Evolutionary conservation across 2,888 invertebrate species (phyloP), one percentile per base, ranked within the genome.

Genomic region (Platypus cylindrus): DNA sequence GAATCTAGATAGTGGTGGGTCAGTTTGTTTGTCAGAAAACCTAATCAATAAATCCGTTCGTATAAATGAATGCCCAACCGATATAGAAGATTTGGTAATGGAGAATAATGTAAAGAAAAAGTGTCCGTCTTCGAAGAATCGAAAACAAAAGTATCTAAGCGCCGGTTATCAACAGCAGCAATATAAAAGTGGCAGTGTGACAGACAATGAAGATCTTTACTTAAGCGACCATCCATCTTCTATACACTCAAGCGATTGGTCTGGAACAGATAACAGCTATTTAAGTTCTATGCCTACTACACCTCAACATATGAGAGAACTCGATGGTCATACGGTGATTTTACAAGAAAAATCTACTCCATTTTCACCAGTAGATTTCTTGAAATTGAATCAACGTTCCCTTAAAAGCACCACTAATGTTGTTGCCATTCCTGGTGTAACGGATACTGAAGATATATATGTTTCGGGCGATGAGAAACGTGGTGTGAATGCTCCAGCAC

Each of bases 361-460:
- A 3, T 54, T 58, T 40, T 45, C 51, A n/a, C 27, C 43, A 18
- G 41, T 43, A 29, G 46, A 48, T 28, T 40, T 40, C 13, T 32
- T 45, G 11, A 25, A 35, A 3, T 28, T 42, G 5, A 43, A 41
- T 15, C 46, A 43, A 32, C 44, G 36, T 11, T 37, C 40, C 8
- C 45, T 46, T 16, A 39, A 42, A 8, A 32, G 37, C 9, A 33
- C 39, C 1, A 45, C 43, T 26, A 41, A 29, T 22, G 46, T 27
- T 15, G 15, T 35, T n/a, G n/a, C n/a, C n/a, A 48, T 40, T 25
- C 49, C 50, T 26, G 35, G 37, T 7, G 32, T 44, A 8, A 67
- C 68, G 1, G 68, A 68, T 39, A 52, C 58, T 3, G 68, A 70
- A 48, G 66, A 69, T 36, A 41, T 67, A 5, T 57, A 56, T 38